Percentiles rank a stretch among this genome's conserved stretches.
phyloP scores from a whole-genome alignment of 2,113 vertebrate species.

The Heterocephalus glaber region DNA sequence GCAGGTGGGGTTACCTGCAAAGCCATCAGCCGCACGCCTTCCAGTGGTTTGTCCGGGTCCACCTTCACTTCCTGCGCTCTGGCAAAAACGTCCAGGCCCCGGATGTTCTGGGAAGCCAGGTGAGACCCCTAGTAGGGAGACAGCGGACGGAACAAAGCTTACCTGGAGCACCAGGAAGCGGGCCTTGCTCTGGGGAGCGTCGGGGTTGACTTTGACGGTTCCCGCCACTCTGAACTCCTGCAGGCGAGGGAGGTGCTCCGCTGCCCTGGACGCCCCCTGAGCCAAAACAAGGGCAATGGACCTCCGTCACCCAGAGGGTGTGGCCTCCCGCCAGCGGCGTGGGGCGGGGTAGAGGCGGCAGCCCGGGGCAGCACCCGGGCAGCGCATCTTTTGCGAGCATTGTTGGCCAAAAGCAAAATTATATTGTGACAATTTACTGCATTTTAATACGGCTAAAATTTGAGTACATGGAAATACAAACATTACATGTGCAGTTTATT shows the following conservation, averaged over 20 bases:
- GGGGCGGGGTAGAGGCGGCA: background rate
- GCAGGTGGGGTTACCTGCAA: constrained; percentile 89
- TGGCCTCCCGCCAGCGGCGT: background rate
- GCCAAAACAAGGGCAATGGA: background rate
- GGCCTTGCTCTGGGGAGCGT: constrained; percentile 91
- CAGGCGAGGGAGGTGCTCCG: constrained; percentile 84
- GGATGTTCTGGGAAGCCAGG: constrained; percentile 85
- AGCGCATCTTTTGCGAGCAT: background rate
- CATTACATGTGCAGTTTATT: background rate
- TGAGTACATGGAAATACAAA: background rate
- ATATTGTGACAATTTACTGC: background rate
- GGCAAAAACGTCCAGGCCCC: constrained; percentile 87
- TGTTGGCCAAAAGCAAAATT: background rate
- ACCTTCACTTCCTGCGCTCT: constrained; percentile 91
- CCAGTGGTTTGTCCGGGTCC: constrained; percentile 97
- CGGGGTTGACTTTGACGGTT: constrained; percentile 93
- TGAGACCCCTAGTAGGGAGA: constrained; percentile 87
- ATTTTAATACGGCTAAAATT: background rate
- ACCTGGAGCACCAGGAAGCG: constrained; percentile 90
- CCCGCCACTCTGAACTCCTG: constrained; percentile 88
- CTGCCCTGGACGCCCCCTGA: constrained; percentile 88
- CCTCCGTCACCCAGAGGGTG: background rate
- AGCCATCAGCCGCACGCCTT: constrained; percentile 90
- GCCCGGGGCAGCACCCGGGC: background rate
- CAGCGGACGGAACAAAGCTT: constrained; percentile 81